phyloP scores from a whole-genome alignment of 2,888 invertebrate genomes.

The Sclerodermus sp. region DNA sequence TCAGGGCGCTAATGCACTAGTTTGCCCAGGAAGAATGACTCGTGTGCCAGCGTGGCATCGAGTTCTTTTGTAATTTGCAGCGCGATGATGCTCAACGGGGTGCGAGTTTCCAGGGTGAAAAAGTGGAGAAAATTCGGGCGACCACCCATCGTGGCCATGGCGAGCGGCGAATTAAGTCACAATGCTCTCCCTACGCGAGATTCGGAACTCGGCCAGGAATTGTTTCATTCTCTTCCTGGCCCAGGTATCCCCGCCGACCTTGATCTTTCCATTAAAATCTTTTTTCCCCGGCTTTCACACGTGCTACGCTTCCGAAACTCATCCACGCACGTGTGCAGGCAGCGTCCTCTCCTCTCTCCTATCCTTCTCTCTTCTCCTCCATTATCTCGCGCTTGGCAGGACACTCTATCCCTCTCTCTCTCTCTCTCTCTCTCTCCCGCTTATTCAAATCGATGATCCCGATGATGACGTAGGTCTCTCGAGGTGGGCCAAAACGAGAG shows the following conservation, averaged over 20 bases:
- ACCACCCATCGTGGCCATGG: constrained; percentile 40
- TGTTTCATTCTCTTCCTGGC: constrained; percentile 11
- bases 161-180: constrained; percentile 37
- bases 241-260: constrained; percentile 18
- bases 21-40: no score
- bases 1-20: no score
- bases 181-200: constrained; percentile 35
- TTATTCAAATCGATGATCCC: no score
- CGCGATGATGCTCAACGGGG: constrained; percentile 3
- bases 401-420: no score
- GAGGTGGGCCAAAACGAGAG: no score
- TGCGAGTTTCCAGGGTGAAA: constrained; percentile 13
- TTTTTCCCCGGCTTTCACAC: constrained; percentile 15
- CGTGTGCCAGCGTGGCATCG: background rate
- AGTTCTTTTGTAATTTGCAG: constrained; percentile 9
- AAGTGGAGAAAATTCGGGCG: constrained; percentile 22
- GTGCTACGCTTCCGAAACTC: constrained; percentile 15
- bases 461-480: no score
- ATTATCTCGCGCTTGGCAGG: no score
- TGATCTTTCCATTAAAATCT: constrained; percentile 21
- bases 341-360: no score
- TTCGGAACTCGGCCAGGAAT: constrained; percentile 32
- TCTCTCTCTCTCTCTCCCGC: no score
- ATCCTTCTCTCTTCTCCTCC: no score
- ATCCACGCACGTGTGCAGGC: constrained; percentile 15